Conservation (phyloP, 2,888 invertebrate species). For the Arge pagana region DNA sequence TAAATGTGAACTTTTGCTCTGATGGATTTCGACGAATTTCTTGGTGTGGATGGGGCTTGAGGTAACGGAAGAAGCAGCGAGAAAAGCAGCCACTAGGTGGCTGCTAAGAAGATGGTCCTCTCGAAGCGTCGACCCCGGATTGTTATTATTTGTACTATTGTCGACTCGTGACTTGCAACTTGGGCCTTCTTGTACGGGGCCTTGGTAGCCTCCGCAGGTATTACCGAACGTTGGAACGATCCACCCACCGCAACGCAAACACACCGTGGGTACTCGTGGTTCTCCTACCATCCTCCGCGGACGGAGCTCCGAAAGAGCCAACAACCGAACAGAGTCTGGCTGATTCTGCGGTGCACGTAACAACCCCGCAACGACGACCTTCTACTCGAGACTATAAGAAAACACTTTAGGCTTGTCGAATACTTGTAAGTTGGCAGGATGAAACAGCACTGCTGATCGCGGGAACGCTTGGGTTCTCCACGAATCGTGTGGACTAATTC, state of each 20-base stretch:
- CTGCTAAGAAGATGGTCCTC: constrained; percentile 44
- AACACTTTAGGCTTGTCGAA: constrained; percentile 16
- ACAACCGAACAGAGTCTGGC: constrained; percentile 9
- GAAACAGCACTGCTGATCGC: constrained; percentile 7
- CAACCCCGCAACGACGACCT: constrained; percentile 3
- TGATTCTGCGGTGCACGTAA: constrained; percentile 2
- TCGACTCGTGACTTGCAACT: constrained; percentile 57
- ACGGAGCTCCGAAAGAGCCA: constrained; percentile 13
- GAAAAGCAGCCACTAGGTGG: constrained; percentile 44
- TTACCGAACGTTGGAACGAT: constrained; percentile 25
- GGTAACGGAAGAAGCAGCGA: constrained; percentile 36
- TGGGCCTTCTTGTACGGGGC: constrained; percentile 34
- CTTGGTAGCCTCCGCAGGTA: constrained; percentile 21
- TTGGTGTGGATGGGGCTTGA: constrained; percentile 41
- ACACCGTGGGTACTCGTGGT: constrained; percentile 27
- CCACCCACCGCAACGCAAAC: constrained; percentile 54
- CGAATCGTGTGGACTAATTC: not conserved
- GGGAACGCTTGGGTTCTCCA: not conserved
- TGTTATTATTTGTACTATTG: constrained; percentile 58
- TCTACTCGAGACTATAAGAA: constrained; percentile 12
- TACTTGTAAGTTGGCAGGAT: constrained; percentile 12
- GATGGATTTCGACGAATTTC: no score
- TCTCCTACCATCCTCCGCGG: constrained; percentile 13
- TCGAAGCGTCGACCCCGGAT: constrained; percentile 34
- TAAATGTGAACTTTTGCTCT: no score